Percentiles rank a stretch among this genome's conserved stretches.
Evolutionary conservation across 2,888 invertebrate species (phyloP).

Genomic region (Cremastobaeus sp.): DNA sequence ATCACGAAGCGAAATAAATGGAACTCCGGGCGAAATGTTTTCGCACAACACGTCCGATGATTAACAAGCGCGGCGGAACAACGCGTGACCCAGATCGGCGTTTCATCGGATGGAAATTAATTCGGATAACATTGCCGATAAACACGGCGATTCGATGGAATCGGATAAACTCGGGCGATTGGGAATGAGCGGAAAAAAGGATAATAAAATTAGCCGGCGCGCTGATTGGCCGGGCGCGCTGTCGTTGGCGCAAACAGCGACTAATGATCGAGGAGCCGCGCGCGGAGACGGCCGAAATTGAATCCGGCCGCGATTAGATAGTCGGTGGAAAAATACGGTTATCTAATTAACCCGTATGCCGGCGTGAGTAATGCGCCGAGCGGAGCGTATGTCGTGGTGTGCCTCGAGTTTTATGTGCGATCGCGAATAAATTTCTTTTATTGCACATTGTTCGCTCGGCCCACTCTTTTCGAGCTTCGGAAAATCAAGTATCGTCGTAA

Average conservation of each 20-base stretch:
- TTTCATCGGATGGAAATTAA: conserved; percentile 11
- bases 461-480: conserved; percentile 51
- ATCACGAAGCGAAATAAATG: no score
- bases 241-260: no score
- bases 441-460: conserved; percentile 54
- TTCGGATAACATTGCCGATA: conserved; percentile 1
- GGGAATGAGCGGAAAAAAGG: no score
- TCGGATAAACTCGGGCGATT: conserved; percentile 15
- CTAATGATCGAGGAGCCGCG: no score
- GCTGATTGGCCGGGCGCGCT: no score
- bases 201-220: conserved; percentile 23
- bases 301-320: conserved; percentile 40
- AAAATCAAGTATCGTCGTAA: conserved; percentile 62
- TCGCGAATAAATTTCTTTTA: conserved; percentile 54
- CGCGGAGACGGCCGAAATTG: no score
- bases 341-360: conserved; percentile 1
- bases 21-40: no score
- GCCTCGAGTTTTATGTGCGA: conserved; percentile 34
- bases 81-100: no score
- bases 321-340: conserved; percentile 7
- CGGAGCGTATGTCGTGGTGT: conserved; percentile 14
- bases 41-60: no score
- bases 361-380: no score
- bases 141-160: conserved; percentile 7
- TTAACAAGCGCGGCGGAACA: no score